Evolutionary conservation across 2,888 invertebrate genomes (phyloP), one percentile per base, ranked within the genome.

Genomic region (Masnerella sp.): DNA sequence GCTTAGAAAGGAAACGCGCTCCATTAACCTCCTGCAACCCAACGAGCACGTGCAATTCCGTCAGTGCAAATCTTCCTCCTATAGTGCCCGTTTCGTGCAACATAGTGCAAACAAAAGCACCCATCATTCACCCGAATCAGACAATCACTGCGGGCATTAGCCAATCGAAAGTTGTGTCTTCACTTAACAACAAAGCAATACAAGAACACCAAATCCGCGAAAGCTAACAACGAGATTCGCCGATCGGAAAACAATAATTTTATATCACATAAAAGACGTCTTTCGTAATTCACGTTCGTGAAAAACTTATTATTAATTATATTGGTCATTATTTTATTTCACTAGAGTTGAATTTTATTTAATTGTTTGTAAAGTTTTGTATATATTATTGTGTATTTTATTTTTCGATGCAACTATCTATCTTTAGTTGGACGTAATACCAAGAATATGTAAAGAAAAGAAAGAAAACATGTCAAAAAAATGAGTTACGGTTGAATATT

Each of bases 1-100:
- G 87, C 47, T 76, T 87, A 14, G 87, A 87, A 56, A 77, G 87
- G 61, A 85, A 86, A 56, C 82, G 85, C 64, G 85, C 87, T 7
- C 81, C 85, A 49, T 71, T 86, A 3, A 75, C 78, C 1, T 64
- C 80, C 3, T 83, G 81, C 68, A 83, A 77, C 43, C 42, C 78
- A 20, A 78, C 80, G 5, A 64, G 75, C 0, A 74, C 83, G 7
- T 80, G 79, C 45, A 82, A 83, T 65, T 81, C 85, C 2, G 79
- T 81, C 11, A 86, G 83, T 2, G 80, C 81, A 8, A 87, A 85
- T 79, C 78, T 86, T 18, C 85, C 87, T n/a, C 88, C 88, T 22
- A 82, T 88, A 51, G 79, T 87, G 15, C 85, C 87, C 34, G 84
- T 88, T 51, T 79, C 83, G 52, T 84, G 85, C 74, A 84, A 84